Conservation (phyloP, 2,797 vertebrate genomes). For the Cephalopachus bancanus region DNA sequence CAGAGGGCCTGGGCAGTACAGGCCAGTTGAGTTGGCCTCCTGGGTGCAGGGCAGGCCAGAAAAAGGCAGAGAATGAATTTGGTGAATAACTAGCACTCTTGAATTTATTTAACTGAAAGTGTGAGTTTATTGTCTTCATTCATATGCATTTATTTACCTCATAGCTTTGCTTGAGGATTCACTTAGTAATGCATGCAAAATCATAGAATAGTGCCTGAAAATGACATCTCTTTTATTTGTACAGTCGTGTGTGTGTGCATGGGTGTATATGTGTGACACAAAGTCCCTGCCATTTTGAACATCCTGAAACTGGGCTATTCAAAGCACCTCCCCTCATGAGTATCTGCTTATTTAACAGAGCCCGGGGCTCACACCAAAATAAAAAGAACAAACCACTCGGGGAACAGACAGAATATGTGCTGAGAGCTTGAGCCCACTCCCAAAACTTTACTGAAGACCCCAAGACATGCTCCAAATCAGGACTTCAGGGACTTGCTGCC, state of each 20-base stretch:
- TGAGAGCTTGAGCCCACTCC: background rate
- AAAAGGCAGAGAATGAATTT: too few species aligned
- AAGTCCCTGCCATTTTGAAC: background rate
- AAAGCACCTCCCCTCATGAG: too few species aligned
- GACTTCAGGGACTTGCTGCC: background rate
- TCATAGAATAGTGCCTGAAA: background rate
- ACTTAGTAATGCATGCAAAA: background rate
- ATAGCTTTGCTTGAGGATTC: background rate
- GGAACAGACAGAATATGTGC: too few species aligned
- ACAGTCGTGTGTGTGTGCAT: background rate
- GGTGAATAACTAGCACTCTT: background rate
- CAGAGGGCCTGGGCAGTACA: background rate
- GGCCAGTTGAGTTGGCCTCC: background rate
- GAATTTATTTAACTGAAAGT: background rate
- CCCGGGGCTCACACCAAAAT: background rate
- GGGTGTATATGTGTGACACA: background rate
- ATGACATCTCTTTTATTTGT: background rate
- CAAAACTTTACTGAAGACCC: background rate
- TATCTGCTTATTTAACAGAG: background rate
- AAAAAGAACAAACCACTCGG: background rate
- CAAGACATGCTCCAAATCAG: background rate
- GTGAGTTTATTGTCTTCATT: too few species aligned
- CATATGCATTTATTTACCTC: background rate
- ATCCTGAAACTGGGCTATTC: background rate
- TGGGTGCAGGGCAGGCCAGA: too few species aligned